These are phyloP conservation scores for Sylvilagus bachmani DNA, from an alignment of 2,113 vertebrate species.

Conservation along the genomic window DNA sequence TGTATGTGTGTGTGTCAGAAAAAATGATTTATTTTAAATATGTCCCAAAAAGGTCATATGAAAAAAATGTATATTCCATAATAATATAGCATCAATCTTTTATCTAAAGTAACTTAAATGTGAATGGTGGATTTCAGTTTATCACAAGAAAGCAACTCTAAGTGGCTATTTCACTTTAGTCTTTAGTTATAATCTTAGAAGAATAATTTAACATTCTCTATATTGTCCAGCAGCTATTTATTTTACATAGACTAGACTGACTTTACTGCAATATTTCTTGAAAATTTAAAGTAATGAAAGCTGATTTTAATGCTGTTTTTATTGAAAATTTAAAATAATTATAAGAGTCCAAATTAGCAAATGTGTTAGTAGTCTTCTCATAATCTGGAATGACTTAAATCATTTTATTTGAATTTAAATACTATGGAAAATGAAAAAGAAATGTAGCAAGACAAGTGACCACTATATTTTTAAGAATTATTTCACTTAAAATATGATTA, in stretches of 20 bases:
- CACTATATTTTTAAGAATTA: constrained; percentile 6
- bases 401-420: constrained; percentile 6
- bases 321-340: constrained; percentile 1
- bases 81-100: background rate
- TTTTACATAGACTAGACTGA: constrained; percentile 26
- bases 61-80: background rate
- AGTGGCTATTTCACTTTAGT: background rate
- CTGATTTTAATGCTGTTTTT: too few relatives aligned
- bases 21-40: background rate
- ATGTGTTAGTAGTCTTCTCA: background rate
- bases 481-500: background rate
- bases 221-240: background rate
- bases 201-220: constrained; percentile 22
- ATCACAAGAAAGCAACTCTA: background rate
- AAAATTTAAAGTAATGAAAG: background rate
- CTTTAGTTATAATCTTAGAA: background rate
- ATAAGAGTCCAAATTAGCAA: constrained; percentile 5
- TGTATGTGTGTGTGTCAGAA: background rate
- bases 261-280: constrained; percentile 21
- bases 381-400: constrained; percentile 28
- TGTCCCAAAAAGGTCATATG: background rate
- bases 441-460: background rate
- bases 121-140: background rate
- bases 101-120: background rate
- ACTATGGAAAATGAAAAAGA: background rate